These are phyloP conservation scores for Zaprionus capensis DNA, from an alignment of 1,140 invertebrate genomes.

Conservation along the genomic window DNA sequence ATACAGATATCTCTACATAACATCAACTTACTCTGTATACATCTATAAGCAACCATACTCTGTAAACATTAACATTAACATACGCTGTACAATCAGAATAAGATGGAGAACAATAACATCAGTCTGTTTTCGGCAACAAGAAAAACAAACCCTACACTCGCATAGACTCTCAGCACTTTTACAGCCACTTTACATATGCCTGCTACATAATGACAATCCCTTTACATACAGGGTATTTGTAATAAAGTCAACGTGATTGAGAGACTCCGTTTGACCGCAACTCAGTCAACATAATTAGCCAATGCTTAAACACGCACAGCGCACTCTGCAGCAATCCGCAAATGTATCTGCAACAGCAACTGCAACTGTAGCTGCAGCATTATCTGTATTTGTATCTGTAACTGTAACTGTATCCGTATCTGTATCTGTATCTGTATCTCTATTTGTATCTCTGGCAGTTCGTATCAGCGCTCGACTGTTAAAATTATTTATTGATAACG, in stretches of 20 bases:
- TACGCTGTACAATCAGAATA: no score
- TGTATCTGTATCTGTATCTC: slow-evolving; percentile 11
- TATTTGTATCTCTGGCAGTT: slow-evolving; percentile 26
- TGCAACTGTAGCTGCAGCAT: slow-evolving; percentile 27
- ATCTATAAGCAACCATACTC: no score
- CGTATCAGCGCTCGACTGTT: slow-evolving; percentile 56
- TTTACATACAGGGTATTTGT: slow-evolving; percentile 33
- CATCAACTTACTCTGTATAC: no score
- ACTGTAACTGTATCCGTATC: slow-evolving; percentile 7
- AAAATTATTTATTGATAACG: slow-evolving; percentile 83
- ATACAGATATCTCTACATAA: no score
- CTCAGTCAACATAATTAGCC: slow-evolving; percentile 71
- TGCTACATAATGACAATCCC: no score
- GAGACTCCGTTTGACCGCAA: slow-evolving; percentile 48
- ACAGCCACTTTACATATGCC: no score
- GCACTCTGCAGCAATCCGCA: background rate
- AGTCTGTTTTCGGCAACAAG: no score
- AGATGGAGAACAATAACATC: no score
- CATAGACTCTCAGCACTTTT: no score
- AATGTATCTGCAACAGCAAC: slow-evolving; percentile 42
- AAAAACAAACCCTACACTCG: no score
- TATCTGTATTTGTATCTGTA: slow-evolving; percentile 7
- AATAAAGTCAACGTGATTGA: slow-evolving; percentile 19
- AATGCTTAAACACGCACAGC: slow-evolving; percentile 54
- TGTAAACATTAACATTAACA: no score